Percentiles rank a stretch among this genome's conserved stretches.
These are phyloP conservation scores for Silvanus unidentatus DNA, from an alignment of 2,888 invertebrate genomes.

Conservation along the genomic window DNA sequence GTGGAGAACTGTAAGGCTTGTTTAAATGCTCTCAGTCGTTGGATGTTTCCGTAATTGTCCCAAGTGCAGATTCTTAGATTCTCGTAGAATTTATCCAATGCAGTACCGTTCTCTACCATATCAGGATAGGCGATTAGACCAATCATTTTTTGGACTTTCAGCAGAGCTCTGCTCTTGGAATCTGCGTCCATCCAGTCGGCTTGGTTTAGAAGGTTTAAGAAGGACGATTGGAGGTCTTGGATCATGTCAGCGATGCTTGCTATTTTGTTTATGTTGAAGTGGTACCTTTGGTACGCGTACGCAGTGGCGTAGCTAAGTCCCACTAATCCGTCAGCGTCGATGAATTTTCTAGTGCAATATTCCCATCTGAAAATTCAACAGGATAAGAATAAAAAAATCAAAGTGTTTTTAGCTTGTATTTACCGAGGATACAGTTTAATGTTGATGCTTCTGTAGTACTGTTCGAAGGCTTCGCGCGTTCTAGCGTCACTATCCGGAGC, in stretches of 20 bases:
- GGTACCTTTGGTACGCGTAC: conserved; percentile 36
- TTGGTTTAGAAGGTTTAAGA: conserved; percentile 44
- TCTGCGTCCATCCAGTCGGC: conserved; percentile 52
- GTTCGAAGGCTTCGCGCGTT: conserved; percentile 35
- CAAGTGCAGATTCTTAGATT: conserved; percentile 39
- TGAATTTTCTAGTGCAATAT: conserved; percentile 42
- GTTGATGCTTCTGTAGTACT: conserved; percentile 31
- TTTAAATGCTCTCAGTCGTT: conserved; percentile 37
- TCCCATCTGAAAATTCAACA: conserved; percentile 32
- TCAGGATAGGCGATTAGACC: conserved; percentile 39
- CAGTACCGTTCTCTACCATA: conserved; percentile 25
- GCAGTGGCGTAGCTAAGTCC: conserved; percentile 40
- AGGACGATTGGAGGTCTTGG: conserved; percentile 45
- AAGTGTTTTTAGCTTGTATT: conserved; percentile 4
- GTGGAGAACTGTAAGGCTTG: conserved; percentile 35
- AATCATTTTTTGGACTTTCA: conserved; percentile 49
- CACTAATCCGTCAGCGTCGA: conserved; percentile 30
- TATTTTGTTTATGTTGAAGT: conserved; percentile 37
- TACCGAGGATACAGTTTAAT: conserved; percentile 29
- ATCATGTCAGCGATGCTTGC: conserved; percentile 40
- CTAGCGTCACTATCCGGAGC: conserved; percentile 38
- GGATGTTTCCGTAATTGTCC: conserved; percentile 42
- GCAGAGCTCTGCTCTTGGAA: conserved; percentile 46
- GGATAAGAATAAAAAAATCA: conserved; percentile 3
- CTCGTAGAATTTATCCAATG: conserved; percentile 39